Base-by-base conservation (phyloP, 1,140 invertebrate genomes). In the Neotoxoptera formosana region DNA sequence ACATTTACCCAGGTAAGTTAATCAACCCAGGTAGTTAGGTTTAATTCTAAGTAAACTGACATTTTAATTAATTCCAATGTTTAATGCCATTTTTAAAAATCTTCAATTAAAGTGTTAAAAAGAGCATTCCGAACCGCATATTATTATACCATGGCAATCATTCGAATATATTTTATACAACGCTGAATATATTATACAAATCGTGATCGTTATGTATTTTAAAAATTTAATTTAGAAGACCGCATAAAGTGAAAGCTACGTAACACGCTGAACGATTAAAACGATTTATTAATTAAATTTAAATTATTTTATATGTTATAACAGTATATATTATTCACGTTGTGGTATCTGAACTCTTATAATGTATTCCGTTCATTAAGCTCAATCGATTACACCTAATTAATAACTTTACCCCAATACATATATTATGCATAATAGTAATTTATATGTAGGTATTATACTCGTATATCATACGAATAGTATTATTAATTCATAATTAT, bases 231-330 rank as follows among this genome's bases (percentile, higher is more conserved):
- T 41, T 90, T 45, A 90, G 36, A 90, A 67, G 36, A 90, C 25
- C 25, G 89, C 25, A 20, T 67, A 45, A 45, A 60, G 89, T 67
- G 89, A 90, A 67, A 90, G 34, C 88, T 30, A 60, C 34, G 34
- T 67, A 90, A 67, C 7, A 30, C 41, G 23, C 36, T 30, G 30
- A 47, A 67, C 36, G 30, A 60, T 90, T 60, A 45, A 90, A 90
- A 60, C 51, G 53, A n/a, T 60, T 90, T 67, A 56, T 60, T 67
- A 90, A 89, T 89, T 89, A 56, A 89, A 89, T 89, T 56, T 41
- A 48, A 48, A 88, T 21, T n/a, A 86, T 45, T 47, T 86, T 45
- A 48, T 87, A 47, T 48, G 30, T 76, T 76, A 76, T 76, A n/a
- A 76, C 30, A 47, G 41, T 41, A 84, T 84, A 41, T 36, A n/a